These are phyloP conservation scores for Sitta europaea DNA, from an alignment of 2,113 vertebrate genomes.

Conservation along the genomic window DNA sequence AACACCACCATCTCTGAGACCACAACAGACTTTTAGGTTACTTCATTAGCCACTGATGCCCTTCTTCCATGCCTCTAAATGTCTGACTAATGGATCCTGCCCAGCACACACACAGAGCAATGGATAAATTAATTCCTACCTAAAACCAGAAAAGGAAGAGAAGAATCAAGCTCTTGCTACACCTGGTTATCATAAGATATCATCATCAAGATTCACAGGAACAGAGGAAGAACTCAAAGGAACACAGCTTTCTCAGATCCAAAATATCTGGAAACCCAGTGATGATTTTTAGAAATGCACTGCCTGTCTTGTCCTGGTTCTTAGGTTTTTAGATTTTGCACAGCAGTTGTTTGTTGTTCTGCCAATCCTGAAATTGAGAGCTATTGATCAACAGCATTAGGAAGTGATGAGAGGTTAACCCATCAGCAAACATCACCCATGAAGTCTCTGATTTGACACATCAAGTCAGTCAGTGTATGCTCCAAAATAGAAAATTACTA, in stretches of 20 bases:
- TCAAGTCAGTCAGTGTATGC: not conserved
- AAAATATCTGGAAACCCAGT: not conserved
- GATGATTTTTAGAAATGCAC: not conserved
- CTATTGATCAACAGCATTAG: not conserved
- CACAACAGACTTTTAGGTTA: not conserved
- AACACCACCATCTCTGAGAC: not conserved
- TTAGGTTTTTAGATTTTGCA: not conserved
- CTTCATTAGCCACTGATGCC: not conserved
- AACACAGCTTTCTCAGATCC: not conserved
- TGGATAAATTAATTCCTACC: not conserved
- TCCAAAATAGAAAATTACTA: not conserved
- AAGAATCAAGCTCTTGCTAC: not conserved
- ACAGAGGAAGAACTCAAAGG: not conserved
- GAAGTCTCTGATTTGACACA: not conserved
- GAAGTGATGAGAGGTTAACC: not conserved
- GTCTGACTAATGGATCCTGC: not conserved
- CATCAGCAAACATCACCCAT: not conserved
- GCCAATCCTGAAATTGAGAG: not conserved
- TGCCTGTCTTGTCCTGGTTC: not conserved
- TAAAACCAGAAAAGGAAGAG: not conserved
- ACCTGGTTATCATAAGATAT: not conserved
- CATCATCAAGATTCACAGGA: not conserved
- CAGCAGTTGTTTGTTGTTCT: not conserved
- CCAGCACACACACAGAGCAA: not conserved
- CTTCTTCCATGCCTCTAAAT: not conserved